phyloP scores from a whole-genome alignment of 2,888 invertebrate genomes.

The Lepas anatifera region DNA sequence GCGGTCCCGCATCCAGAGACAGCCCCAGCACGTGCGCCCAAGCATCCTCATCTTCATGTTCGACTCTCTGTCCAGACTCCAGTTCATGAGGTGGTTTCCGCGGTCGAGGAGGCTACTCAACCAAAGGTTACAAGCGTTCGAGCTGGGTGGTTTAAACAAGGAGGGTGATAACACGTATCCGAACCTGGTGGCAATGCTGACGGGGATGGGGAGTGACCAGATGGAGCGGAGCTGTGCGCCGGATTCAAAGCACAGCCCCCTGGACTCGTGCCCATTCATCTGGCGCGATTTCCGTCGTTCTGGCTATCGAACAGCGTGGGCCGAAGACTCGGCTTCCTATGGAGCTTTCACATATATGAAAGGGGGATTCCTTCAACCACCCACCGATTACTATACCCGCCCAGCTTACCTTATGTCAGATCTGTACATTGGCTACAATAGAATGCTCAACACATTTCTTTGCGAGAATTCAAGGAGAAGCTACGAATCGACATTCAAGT shows the following conservation, averaged over 20 bases:
- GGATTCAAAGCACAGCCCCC: constrained; percentile 38
- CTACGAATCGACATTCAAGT: constrained; percentile 51
- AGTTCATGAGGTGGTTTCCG: constrained; percentile 34
- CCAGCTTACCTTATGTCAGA: constrained; percentile 59
- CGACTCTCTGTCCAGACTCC: constrained; percentile 35
- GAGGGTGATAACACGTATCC: constrained; percentile 90
- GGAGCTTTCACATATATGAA: constrained; percentile 69
- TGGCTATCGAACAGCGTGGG: constrained; percentile 65
- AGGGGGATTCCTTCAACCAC: constrained; percentile 59
- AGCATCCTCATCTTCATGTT: constrained; percentile 35
- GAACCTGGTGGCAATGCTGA: constrained; percentile 67
- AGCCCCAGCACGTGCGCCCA: constrained; percentile 24
- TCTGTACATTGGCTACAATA: constrained; percentile 49
- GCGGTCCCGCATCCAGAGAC: neutral
- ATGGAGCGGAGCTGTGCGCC: constrained; percentile 52
- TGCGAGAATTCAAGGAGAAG: constrained; percentile 56
- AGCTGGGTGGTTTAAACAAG: constrained; percentile 42
- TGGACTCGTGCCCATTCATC: constrained; percentile 67
- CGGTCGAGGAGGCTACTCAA: constrained; percentile 30
- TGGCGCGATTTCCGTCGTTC: constrained; percentile 64
- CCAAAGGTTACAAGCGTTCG: constrained; percentile 30
- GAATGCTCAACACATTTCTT: constrained; percentile 49
- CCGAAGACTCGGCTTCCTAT: constrained; percentile 67
- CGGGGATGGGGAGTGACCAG: constrained; percentile 55
- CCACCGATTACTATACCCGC: constrained; percentile 73